phyloP scores from a whole-genome alignment of 2,797 vertebrate genomes.

The Meda fulgida region DNA sequence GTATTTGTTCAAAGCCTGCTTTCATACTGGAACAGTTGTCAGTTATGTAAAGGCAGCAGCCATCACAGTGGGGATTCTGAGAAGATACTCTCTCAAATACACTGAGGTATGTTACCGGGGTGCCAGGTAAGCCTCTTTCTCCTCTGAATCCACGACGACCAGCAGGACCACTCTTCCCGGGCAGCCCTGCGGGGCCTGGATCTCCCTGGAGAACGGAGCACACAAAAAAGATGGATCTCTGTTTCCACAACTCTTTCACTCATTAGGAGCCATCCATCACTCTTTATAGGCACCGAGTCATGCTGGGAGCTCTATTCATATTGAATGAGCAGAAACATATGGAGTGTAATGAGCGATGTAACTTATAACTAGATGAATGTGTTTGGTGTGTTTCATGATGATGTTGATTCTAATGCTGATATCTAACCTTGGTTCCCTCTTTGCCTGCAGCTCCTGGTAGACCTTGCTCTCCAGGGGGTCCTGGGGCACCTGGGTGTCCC shows the following conservation, averaged over 20 bases:
- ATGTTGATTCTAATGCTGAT: constrained; percentile 46
- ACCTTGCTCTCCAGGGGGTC: constrained; percentile 91
- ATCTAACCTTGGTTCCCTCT: constrained; percentile 89
- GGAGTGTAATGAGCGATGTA: constrained; percentile 35
- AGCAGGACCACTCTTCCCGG: constrained; percentile 86
- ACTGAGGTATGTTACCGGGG: constrained; percentile 74
- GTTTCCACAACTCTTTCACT: constrained; percentile 62
- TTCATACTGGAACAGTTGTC: background rate
- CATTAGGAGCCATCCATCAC: constrained; percentile 69
- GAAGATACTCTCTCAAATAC: constrained; percentile 17
- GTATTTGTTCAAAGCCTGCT: constrained; percentile 3
- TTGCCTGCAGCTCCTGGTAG: constrained; percentile 89
- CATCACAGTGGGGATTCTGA: background rate
- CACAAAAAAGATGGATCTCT: constrained; percentile 59
- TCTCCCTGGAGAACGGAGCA: constrained; percentile 83
- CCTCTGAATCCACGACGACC: constrained; percentile 88
- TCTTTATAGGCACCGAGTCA: constrained; percentile 58
- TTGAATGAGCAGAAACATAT: constrained; percentile 65
- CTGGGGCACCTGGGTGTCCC: constrained; percentile 90
- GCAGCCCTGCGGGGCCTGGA: constrained; percentile 82
- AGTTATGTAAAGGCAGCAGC: constrained; percentile 8
- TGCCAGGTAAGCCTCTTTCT: constrained; percentile 81
- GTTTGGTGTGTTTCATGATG: constrained; percentile 27
- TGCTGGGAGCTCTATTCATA: constrained; percentile 64
- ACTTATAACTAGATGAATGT: constrained; percentile 32